Base-by-base conservation (phyloP, 30 jellyfish, hydroid and myxozoan species). In the Mastigias papua region DNA sequence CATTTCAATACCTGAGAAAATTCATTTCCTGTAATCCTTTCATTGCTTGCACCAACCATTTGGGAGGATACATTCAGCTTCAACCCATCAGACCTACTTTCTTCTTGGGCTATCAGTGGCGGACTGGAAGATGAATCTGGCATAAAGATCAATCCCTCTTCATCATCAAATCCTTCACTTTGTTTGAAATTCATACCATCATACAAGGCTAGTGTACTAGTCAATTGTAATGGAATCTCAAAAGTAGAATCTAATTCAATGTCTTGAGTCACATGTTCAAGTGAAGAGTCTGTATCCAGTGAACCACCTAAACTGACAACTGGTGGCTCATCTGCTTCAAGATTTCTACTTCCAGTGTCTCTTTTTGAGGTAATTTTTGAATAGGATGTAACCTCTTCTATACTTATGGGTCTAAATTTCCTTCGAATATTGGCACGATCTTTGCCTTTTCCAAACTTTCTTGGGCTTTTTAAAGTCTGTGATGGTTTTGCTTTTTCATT, bases 251-350 rank as follows among this genome's bases (percentile, higher is more conserved):
- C 90, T 23, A 80, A 37, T 6, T 54, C 86, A 69, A 83, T 73
- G 50, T 83, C 93, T 0, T n/a, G 86, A 9, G 93, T 83, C 2
- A 83, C 93, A 71, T 66, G 64, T 34, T 83, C 93, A 48, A 83
- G 80, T 1, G 93, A 69, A n/a, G 93, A 83, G 25, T 83, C 93
- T 7, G 79, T 22, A 6, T 69, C 86, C 17, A 54, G 20, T 22
- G 74, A 8, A 23, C 19, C 74, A 63, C 1, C 8, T 23, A 63
- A 7, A n/a, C 23, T 27, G 23, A 10, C 2, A 21, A 4, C 67
- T 21, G 27, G 2, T 51, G 25, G 17, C 23, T 51, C 60, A 6
- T 46, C 60, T 6, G n/a, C n/a, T n/a, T n/a, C n/a, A n/a, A n/a
- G 8, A 46, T 46, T 51, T 17, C 67, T 10, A 51, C 67, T 37